Evolutionary conservation across 2,797 vertebrate species (phyloP).

Genomic region (Eulemur coronatus): DNA sequence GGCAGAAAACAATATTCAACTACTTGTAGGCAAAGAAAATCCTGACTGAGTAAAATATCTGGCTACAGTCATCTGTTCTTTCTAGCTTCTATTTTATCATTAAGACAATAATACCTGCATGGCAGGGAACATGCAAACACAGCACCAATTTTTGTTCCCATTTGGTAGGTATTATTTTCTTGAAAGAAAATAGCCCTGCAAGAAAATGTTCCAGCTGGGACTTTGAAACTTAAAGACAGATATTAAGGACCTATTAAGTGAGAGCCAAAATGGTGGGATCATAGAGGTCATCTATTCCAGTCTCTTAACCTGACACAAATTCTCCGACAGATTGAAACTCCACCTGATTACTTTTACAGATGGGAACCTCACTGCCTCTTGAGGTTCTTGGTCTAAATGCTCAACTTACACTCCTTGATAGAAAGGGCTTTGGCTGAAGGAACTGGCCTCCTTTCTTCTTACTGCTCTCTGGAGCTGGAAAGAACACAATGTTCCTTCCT

Average conservation of each 20-base stretch:
- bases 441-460: background rate
- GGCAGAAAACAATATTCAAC: background rate
- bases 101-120: background rate
- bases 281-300: background rate
- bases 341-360: background rate
- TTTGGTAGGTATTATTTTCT: slow-evolving; percentile 34
- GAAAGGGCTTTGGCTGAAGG: background rate
- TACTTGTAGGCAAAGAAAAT: background rate
- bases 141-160: slow-evolving; percentile 50
- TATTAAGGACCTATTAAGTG: background rate
- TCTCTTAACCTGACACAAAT: background rate
- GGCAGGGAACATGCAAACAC: background rate
- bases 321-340: background rate
- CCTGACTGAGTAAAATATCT: background rate
- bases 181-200: slow-evolving; percentile 16
- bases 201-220: background rate
- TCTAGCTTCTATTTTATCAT: background rate
- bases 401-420: background rate
- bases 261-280: background rate
- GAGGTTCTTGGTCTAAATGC: background rate
- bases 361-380: background rate
- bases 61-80: background rate
- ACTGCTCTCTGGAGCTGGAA: background rate
- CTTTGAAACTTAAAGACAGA: background rate
- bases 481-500: background rate